Percentiles rank a stretch among this genome's conserved stretches.
phyloP scores from a whole-genome alignment of 2,888 invertebrate genomes.

The Drosophila macrothrix region DNA sequence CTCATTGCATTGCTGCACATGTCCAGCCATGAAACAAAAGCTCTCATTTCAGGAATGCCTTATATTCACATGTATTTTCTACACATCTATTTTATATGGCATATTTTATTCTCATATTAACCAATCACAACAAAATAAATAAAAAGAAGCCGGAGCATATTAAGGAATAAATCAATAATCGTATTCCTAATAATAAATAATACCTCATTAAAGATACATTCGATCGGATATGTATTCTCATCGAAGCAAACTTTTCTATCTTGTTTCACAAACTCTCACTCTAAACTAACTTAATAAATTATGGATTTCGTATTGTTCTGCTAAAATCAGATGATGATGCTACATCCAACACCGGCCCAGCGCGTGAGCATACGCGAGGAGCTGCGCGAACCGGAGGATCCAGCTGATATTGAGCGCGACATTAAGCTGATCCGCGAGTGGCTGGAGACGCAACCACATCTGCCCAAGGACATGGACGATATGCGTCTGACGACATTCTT shows the following conservation, averaged over 20 bases:
- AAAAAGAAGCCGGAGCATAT: constrained; percentile 54
- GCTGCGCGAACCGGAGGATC: constrained; percentile 87
- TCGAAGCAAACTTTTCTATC: background rate
- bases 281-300: background rate
- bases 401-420: constrained; percentile 87
- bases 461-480: constrained; percentile 90
- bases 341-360: constrained; percentile 89
- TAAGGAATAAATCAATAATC: constrained; percentile 61
- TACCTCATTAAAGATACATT: background rate
- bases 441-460: constrained; percentile 89
- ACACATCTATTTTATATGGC: constrained; percentile 8
- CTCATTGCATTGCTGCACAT: background rate
- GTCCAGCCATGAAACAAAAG: background rate
- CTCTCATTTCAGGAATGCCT: background rate
- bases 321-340: constrained; percentile 86
- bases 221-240: background rate
- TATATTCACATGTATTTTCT: background rate
- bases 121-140: constrained; percentile 40
- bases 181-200: background rate
- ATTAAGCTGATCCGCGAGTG: constrained; percentile 88
- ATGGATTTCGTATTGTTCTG: background rate
- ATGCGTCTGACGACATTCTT: constrained; percentile 92
- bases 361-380: constrained; percentile 89
- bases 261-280: background rate
- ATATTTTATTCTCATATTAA: constrained; percentile 44